phyloP scores from a whole-genome alignment of 2,797 vertebrate genomes.

The Gymnothorax reevesii region DNA sequence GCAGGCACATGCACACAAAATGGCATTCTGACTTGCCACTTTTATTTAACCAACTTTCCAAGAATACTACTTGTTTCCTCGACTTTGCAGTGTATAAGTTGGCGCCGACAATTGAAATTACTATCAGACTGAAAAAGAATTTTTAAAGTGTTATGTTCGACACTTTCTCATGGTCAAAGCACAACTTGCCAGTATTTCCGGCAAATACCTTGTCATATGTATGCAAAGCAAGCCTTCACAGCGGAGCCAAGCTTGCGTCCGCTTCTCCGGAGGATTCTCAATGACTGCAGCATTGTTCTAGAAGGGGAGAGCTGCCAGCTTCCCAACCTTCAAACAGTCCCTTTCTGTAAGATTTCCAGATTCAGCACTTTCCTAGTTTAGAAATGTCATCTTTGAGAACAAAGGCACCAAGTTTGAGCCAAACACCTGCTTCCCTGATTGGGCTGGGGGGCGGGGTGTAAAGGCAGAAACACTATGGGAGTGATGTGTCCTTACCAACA shows the following conservation, averaged over 20 bases:
- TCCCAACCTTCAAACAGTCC: neutral
- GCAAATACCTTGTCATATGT: neutral
- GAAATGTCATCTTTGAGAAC: neutral
- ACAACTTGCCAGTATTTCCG: neutral
- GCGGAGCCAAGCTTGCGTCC: neutral
- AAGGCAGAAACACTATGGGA: neutral
- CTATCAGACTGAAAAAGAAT: neutral
- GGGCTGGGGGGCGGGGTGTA: neutral
- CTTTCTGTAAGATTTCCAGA: neutral
- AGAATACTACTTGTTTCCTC: neutral
- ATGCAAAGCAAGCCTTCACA: neutral
- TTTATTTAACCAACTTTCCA: neutral
- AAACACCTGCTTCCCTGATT: neutral
- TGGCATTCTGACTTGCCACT: neutral
- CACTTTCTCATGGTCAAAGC: neutral
- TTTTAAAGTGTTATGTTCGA: neutral
- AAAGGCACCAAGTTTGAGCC: neutral
- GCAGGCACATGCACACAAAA: neutral
- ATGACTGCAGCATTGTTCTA: neutral
- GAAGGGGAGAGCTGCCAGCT: neutral
- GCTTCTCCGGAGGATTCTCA: neutral
- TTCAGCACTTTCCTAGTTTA: neutral
- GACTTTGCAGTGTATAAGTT: neutral
- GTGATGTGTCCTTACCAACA: neutral
- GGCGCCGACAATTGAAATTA: neutral